A percentile compares a stretch with the other conserved stretches of the same genome.
These are phyloP conservation scores for Zygaena filipendulae DNA, from an alignment of 2,888 invertebrate species.

Conservation along the genomic window DNA sequence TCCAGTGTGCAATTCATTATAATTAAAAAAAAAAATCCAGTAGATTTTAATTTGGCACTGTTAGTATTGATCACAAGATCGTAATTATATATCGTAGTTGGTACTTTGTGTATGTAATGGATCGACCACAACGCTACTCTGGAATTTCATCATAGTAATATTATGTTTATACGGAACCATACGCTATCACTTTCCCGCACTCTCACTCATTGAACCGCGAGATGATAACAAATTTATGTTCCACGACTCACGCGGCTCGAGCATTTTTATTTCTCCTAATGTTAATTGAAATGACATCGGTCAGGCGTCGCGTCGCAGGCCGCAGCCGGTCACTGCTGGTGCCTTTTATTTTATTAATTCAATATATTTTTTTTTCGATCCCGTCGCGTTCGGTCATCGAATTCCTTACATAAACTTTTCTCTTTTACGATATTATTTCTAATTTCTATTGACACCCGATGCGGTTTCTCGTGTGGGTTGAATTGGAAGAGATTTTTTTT, in stretches of 20 bases:
- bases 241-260: slow-evolving; percentile 19
- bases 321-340: slow-evolving; percentile 28
- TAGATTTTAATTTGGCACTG: no score
- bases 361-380: slow-evolving; percentile 41
- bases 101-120: no score
- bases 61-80: no score
- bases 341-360: slow-evolving; percentile 45
- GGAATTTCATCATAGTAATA: no score
- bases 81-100: no score
- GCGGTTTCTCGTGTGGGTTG: no score
- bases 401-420: slow-evolving; percentile 50
- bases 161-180: no score
- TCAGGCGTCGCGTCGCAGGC: slow-evolving; percentile 40
- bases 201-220: slow-evolving; percentile 23
- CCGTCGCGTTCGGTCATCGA: slow-evolving; percentile 39
- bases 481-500: no score
- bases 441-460: no score
- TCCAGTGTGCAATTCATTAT: no score
- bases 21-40: no score
- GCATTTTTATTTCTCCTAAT: slow-evolving; percentile 46
- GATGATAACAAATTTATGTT: slow-evolving; percentile 40
- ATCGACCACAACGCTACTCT: no score
- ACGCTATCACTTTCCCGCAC: slow-evolving; percentile 29
- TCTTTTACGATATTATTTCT: slow-evolving; percentile 47
- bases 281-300: slow-evolving; percentile 60